Base-by-base conservation (phyloP, 2,888 invertebrate genomes). In the Epinotia brunnichana region DNA sequence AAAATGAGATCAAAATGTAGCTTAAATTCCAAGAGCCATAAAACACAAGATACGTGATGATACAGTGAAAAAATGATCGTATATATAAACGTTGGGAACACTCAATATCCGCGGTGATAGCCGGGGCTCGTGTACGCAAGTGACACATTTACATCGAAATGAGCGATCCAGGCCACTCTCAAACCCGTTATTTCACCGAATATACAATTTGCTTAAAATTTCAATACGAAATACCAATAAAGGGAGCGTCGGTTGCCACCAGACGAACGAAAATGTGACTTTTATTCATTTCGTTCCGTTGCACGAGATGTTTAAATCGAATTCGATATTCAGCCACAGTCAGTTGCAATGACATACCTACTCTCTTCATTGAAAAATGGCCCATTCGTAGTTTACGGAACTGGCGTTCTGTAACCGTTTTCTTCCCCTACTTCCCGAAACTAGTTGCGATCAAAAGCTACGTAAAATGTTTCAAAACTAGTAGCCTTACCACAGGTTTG, bases 121-220 rank as follows among this genome's bases (percentile, higher is more conserved):
- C 57, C 56, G 29, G 68, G 61, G 68, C 39, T 70, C 69, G 74
- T 76, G 69, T 76, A 79, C 77, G 77, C 77, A 76, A 77, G 74
- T 76, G 76, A 79, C 76, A 77, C 79, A 87, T 88, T 86, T 85
- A 82, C 85, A 88, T 87, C 76, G 80, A 81, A 87, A 87, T 83
- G 83, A 85, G 83, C 83, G 80, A 84, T 85, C 83, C 77, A 77
- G 77, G 76, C 77, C 79, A 82, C 81, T 84, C 78, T 76, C 79
- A 79, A 80, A 77, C 77, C 81, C 77, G 82, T 85, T 84, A 87
- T 85, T 84, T 82, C 77, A 78, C 76, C 77, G 75, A 82, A 83
- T 84, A 83, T 80, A 81, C 85, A 82, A 86, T 87, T 89, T 88
- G 83, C 84, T 84, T 86, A 85, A 87, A 86, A 85, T 85, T 83